Base-by-base conservation (phyloP, 2,888 invertebrate genomes). In the Archips crataeganus region DNA sequence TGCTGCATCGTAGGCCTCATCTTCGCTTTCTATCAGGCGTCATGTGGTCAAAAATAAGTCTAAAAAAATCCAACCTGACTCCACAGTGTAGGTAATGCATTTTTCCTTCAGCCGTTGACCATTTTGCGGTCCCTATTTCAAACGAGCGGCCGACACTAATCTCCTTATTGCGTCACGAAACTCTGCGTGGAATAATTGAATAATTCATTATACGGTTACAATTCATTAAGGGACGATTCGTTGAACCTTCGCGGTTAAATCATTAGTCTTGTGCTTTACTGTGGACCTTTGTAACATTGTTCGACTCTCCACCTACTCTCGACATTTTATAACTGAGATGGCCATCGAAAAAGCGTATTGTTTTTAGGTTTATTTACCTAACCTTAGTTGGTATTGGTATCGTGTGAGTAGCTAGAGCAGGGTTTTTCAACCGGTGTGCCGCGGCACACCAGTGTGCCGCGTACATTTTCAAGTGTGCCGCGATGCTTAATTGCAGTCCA, bases 121-220 rank as follows among this genome's bases (percentile, higher is more conserved):
- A 32, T 11, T 23, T 39, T 71, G 32, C 39, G 59, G 49, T 13
- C 10, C 34, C 39, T 45, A 34, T 42, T 23, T 39, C 59, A 59
- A 71, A 65, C 49, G 65, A 60, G 64, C 59, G 34, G 39, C 49
- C 71, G 23, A 10, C 49, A 65, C 71, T 60, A 65, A 65, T 71
- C 59, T 60, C 59, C 32, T 47, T 47, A 47, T 49, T 45, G 49
- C 51, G 69, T 61, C 62, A n/a, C 42, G 62, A 61, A 61, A 69
- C 39, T 49, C 57, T n/a, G 63, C 63, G 36, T 36, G 47, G 59
- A 65, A 60, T 62, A 65, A 71, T 71, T 65, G 65, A 60, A 71
- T 71, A 71, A 71, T 71, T 64, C 36, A 71, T 70, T 57, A 45
- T 54, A 63, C 70, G 54, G 62, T 65, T 59, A 63, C 59, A 45